These are phyloP conservation scores for Phalera bucephala DNA, from an alignment of 2,888 invertebrate species.

Conservation along the genomic window DNA sequence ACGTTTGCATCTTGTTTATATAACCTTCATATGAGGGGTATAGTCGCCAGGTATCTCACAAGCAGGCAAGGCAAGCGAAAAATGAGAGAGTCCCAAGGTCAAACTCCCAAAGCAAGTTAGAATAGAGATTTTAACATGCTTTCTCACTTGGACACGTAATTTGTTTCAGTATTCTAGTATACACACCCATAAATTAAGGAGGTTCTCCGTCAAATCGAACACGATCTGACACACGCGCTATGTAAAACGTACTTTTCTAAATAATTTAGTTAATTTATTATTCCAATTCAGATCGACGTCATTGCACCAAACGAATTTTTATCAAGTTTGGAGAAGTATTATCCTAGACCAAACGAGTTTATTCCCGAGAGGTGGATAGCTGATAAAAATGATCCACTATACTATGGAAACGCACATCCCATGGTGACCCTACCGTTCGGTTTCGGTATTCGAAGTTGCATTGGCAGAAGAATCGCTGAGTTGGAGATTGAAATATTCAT, in stretches of 20 bases:
- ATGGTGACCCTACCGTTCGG: slow-evolving; percentile 87
- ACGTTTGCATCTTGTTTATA: too few relatives aligned
- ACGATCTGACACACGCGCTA: too few relatives aligned
- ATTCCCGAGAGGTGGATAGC: slow-evolving; percentile 88
- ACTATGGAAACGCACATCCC: slow-evolving; percentile 78
- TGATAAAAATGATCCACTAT: slow-evolving; percentile 66
- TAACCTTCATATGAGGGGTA: too few relatives aligned
- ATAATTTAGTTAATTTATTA: slow-evolving; percentile 1
- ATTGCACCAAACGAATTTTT: slow-evolving; percentile 89
- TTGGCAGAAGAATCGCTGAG: slow-evolving; percentile 88
- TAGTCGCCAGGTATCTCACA: too few relatives aligned
- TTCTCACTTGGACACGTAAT: too few relatives aligned
- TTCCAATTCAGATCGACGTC: slow-evolving; percentile 85
- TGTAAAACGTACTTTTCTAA: background rate
- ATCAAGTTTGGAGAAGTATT: slow-evolving; percentile 79
- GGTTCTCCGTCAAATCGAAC: too few relatives aligned
- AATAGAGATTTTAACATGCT: too few relatives aligned
- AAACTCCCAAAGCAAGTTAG: too few relatives aligned
- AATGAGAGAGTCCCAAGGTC: too few relatives aligned
- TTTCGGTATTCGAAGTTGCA: slow-evolving; percentile 86
- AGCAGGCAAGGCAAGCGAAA: too few relatives aligned
- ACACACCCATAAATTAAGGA: too few relatives aligned
- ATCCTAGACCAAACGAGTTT: slow-evolving; percentile 80
- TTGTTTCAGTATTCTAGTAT: too few relatives aligned
- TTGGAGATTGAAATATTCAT: slow-evolving; percentile 85